Base-by-base conservation (phyloP, 2,113 vertebrate species). In the Seriola dumerili region DNA sequence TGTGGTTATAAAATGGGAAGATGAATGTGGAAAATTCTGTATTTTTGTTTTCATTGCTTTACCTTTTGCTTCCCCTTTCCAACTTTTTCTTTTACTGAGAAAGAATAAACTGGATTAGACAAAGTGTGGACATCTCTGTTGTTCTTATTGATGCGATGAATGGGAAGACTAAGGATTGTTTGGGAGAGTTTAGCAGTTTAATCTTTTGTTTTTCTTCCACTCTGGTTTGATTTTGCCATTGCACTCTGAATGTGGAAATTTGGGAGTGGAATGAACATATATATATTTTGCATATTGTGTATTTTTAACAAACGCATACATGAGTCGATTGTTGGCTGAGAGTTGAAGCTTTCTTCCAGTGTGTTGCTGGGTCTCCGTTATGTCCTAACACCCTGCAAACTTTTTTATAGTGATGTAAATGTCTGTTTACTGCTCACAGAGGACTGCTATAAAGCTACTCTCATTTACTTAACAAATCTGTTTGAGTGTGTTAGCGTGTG, bases 91-190 rank as follows among this genome's bases (percentile, higher is more conserved):
- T 96, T 97, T 97, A 96, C 95, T 96, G 95, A 97, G 96, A 88
- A 96, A 95, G 94, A 96, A 96, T 98, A 98, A 99, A 98, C 97
- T 96, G 95, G 94, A 96, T 97, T 96, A 92, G 96, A 97, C 91
- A 95, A 95, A 96, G 75, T 72, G 29, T 69, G 63, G 52, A 74
- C 25, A 61, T 78, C 50, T 85, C 36, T 77, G 23, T 65, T 89
- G 76, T 92, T 61, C 38, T 91, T 86, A 84, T 76, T 93, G 55
- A 81, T 21, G 46, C 12, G 11, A 63, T 65, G 57, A n/a, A 29
- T 55, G 63, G 10, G 19, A 59, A 5, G 25, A 63, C 69, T 48
- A 57, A 54, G 7, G 36, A 13, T 46, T 63, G 16, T 58, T 72
- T 67, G 55, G 2, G 7, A 46, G 0, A 58, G 12, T 52, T 40